Evolutionary conservation across 2,797 vertebrate species (phyloP), one percentile per base, ranked within the genome.

Genomic region (Sebastolobus altivelis): DNA sequence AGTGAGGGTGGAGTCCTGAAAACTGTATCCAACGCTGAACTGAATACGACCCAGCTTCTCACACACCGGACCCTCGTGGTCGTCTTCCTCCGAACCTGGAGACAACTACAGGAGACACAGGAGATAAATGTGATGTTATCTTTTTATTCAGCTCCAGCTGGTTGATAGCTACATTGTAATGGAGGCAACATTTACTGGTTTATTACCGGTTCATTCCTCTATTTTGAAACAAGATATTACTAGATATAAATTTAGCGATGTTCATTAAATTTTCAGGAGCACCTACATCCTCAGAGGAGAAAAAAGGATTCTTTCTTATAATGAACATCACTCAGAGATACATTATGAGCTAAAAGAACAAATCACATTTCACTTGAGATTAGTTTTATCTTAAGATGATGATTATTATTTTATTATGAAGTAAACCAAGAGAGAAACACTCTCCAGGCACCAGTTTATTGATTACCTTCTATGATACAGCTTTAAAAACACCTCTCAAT

Each of bases 1-100:
- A 0, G 98, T 99, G 90, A 99, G 95, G 11, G 98, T 99, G 81
- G 98, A 99, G 92, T 99, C 98, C 92, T 99, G 98, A 95, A 99
- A 99, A 94, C 97, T 99, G 96, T 99, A 99, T 82, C 98, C 98
- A 0, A 99, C 97, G 2, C 98, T 99, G 94, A 99, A 99, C 95
- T 99, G 98, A 93, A 99, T 97, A 62, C 97, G 97, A 66, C 98
- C 98, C 85, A 99, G 95, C 88, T 98, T 99, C 94, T 99, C 98
- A 59, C 96, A 93, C 88, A 97, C 96, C 37, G 97, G 85, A 75
- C 97, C 97, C 60, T 99, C 98, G 0, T 98, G 97, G 1, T 96
- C 95, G 0, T 99, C 98, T 0, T 98, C 98, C 93, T 99, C 98
- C 0, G 98, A 99, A 73, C 98, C 98, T 1, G 98, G 98, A 74